phyloP scores from a whole-genome alignment of 2,888 invertebrate species.

The Lumbricus terrestris region DNA sequence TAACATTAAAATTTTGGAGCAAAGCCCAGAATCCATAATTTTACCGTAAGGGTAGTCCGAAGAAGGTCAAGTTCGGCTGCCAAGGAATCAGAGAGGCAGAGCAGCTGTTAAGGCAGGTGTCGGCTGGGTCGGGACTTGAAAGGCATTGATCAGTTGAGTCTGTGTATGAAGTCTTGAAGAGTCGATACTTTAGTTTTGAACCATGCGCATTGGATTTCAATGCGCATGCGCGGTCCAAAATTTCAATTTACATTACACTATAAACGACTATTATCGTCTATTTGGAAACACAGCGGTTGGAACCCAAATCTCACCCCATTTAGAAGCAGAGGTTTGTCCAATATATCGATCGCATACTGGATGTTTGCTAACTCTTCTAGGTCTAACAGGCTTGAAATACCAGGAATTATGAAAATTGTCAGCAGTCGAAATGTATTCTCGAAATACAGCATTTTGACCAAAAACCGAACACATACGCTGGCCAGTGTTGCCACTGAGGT shows the following conservation, averaged over 20 bases:
- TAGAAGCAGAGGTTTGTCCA: not conserved
- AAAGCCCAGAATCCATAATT: no score
- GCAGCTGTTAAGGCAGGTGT: no score
- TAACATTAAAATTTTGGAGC: no score
- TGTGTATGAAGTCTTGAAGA: no score
- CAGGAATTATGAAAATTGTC: not conserved
- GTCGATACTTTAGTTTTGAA: no score
- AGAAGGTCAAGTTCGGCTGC: no score
- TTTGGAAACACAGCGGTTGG: not conserved
- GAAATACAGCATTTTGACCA: not conserved
- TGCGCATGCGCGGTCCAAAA: not conserved
- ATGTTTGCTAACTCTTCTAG: slow-evolving; percentile 10
- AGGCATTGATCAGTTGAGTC: no score
- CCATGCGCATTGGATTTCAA: no score
- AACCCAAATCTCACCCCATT: not conserved
- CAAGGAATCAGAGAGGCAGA: no score
- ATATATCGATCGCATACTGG: slow-evolving; percentile 10
- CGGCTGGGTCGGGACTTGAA: no score
- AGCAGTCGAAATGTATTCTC: not conserved
- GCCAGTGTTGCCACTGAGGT: no score
- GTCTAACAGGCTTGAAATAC: not conserved
- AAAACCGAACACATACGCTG: not conserved
- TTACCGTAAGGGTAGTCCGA: no score
- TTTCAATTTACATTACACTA: not conserved
- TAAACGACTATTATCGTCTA: not conserved